These are phyloP conservation scores for Chaetogeoica ovagalla DNA, from an alignment of 2,888 invertebrate species.

Conservation along the genomic window DNA sequence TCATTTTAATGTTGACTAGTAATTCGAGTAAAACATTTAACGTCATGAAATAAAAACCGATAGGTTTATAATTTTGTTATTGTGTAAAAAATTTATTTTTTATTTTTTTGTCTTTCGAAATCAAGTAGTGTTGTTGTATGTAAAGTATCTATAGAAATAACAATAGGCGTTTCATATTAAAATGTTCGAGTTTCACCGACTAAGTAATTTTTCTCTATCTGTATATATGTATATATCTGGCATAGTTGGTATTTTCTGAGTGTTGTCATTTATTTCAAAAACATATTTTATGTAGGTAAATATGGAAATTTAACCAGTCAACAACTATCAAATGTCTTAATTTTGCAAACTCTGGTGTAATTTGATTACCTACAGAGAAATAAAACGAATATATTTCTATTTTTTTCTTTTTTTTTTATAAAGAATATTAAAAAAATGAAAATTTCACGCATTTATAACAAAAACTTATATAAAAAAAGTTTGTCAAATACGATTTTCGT, in stretches of 20 bases:
- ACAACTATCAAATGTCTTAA: conserved; percentile 19
- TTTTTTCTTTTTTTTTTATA: not conserved
- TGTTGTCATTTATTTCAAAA: not conserved
- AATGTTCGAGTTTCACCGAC: not conserved
- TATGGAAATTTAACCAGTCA: not conserved
- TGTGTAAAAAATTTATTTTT: not conserved
- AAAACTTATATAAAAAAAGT: not conserved
- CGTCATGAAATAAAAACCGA: not conserved
- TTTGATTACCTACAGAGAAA: not conserved
- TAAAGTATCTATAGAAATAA: not conserved
- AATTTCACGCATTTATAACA: not conserved
- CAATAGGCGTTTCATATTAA: conserved; percentile 8
- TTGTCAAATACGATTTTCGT: not conserved
- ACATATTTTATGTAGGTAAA: conserved; percentile 2
- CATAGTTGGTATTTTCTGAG: not conserved
- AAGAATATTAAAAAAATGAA: not conserved
- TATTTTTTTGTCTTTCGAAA: not conserved
- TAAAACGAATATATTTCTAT: not conserved
- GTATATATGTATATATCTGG: not conserved
- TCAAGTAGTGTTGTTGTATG: not conserved
- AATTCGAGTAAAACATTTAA: not conserved
- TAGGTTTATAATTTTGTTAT: not conserved
- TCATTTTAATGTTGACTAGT: not conserved
- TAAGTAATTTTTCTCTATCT: conserved; percentile 7
- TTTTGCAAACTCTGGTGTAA: conserved; percentile 22